Conservation (phyloP, 2,888 invertebrate species). For the Hemaris fuciformis region DNA sequence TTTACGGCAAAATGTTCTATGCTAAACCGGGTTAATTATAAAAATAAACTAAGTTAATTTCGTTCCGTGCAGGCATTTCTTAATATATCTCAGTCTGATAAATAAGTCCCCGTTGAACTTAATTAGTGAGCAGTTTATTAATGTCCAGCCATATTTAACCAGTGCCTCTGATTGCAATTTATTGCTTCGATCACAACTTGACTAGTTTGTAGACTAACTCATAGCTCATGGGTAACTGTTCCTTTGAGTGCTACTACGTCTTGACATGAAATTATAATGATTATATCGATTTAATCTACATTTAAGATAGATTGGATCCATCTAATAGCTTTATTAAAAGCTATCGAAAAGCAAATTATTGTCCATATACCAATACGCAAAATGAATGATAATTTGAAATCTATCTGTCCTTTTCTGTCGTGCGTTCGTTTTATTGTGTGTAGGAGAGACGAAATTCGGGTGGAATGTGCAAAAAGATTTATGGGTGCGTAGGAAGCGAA, state of each 20-base stretch:
- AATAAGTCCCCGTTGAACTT: constrained; percentile 24
- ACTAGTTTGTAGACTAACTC: constrained; percentile 24
- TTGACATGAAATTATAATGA: not conserved
- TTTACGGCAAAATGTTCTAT: not conserved
- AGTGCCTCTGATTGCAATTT: constrained; percentile 49
- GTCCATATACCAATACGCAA: not conserved
- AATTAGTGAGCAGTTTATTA: constrained; percentile 17
- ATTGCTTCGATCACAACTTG: constrained; percentile 31
- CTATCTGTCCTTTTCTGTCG: not conserved
- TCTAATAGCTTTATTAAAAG: not conserved
- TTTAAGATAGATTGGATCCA: not conserved
- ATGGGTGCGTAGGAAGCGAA: constrained; percentile 1
- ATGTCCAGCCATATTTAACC: constrained; percentile 6
- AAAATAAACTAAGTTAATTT: not conserved
- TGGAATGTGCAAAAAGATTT: constrained; percentile 10
- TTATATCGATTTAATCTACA: not conserved
- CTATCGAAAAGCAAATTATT: not conserved
- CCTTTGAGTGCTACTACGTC: not conserved
- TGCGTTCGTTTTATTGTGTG: not conserved
- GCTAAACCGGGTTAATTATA: not conserved
- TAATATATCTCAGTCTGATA: constrained; percentile 22
- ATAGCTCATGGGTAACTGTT: not conserved
- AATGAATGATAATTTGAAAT: not conserved
- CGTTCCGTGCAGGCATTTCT: constrained; percentile 2
- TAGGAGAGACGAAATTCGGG: not conserved